Percentiles rank a stretch among this genome's conserved stretches.
These are phyloP conservation scores for Phalacrocorax aristotelis DNA, from an alignment of 2,113 vertebrate species.

Conservation along the genomic window DNA sequence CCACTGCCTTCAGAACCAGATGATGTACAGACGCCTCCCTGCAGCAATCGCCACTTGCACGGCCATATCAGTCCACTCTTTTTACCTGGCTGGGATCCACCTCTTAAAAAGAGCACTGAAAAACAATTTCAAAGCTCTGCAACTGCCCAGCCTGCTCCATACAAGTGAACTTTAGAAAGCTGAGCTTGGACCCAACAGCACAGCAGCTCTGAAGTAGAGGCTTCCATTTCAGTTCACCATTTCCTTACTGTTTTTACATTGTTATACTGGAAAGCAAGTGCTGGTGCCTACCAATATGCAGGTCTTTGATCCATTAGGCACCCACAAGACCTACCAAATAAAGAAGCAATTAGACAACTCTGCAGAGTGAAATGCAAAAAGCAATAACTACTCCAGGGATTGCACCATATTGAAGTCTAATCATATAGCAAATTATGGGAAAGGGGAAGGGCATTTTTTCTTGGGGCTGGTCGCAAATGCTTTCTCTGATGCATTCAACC, in stretches of 20 bases:
- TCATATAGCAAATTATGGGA: accelerated
- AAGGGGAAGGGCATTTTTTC: neutral
- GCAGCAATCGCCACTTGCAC: neutral
- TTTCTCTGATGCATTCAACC: neutral
- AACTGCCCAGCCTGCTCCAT: neutral
- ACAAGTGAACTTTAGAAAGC: too few species aligned
- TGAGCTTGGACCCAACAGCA: neutral
- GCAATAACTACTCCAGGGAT: neutral
- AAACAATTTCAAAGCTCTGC: neutral
- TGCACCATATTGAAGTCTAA: neutral
- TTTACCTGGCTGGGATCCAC: neutral
- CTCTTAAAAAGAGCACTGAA: neutral
- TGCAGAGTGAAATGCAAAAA: neutral
- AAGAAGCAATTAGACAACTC: neutral
- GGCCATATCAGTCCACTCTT: too few species aligned
- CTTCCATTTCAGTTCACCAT: neutral
- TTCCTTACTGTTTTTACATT: neutral
- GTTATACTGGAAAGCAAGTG: neutral
- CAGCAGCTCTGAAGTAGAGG: neutral
- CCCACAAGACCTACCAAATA: neutral
- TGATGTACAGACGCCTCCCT: accelerated
- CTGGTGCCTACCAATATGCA: neutral
- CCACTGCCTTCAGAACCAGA: neutral
- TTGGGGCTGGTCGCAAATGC: neutral
- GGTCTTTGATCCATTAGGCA: neutral